Percentiles rank a stretch among this genome's conserved stretches.
These are phyloP conservation scores for Brachionus paranguensis DNA, from an alignment of 1,140 invertebrate species.

Conservation along the genomic window DNA sequence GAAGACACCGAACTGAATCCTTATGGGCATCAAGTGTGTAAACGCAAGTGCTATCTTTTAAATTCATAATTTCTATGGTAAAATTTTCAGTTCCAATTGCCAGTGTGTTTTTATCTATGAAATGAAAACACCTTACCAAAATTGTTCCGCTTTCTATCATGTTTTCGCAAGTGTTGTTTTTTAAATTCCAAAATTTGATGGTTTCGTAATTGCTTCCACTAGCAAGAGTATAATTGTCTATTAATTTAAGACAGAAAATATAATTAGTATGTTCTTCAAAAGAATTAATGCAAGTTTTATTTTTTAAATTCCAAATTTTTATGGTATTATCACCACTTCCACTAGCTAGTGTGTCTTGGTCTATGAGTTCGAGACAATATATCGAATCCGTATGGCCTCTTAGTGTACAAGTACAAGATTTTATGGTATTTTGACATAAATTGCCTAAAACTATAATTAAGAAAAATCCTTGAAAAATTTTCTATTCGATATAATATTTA, in stretches of 20 bases:
- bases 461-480: too few relatives aligned
- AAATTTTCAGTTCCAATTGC: background rate
- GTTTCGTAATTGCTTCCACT: background rate
- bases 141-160: background rate
- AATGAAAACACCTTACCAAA: background rate
- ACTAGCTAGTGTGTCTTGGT: background rate
- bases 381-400: background rate
- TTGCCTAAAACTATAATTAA: background rate
- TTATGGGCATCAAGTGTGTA: background rate
- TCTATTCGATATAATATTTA: too few relatives aligned
- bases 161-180: background rate
- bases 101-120: background rate
- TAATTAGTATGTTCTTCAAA: background rate
- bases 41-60: background rate
- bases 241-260: background rate
- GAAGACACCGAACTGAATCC: background rate
- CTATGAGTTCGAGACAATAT: background rate
- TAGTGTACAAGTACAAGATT: background rate
- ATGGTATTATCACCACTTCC: background rate
- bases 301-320: background rate
- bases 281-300: background rate
- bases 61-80: background rate
- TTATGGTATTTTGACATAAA: background rate
- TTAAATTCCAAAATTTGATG: background rate
- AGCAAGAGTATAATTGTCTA: background rate